A percentile compares a stretch with the other conserved stretches of the same genome.
These are phyloP conservation scores for Eudyptes chrysolophus DNA, from an alignment of 2,113 vertebrate genomes.

Conservation along the genomic window DNA sequence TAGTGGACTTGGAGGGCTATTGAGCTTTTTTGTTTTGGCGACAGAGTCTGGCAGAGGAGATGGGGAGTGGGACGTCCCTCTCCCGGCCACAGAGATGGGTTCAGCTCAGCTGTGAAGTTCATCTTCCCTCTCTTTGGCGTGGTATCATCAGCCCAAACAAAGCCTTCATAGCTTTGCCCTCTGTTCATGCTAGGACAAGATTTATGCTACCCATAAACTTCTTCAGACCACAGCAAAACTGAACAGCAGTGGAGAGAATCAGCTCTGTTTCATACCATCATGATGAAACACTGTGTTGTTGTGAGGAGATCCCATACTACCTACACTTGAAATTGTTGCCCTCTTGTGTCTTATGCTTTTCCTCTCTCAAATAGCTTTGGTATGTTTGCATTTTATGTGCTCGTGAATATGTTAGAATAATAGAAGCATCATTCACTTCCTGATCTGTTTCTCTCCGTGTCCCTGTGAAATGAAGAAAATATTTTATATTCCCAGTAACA, in stretches of 20 bases:
- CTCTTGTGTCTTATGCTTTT: background rate
- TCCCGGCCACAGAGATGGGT: accelerated
- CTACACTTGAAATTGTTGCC: background rate
- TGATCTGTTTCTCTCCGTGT: background rate
- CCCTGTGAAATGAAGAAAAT: background rate
- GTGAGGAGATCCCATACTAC: background rate
- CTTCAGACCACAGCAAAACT: background rate
- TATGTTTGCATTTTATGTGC: background rate
- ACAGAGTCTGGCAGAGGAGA: background rate
- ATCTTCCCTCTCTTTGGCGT: background rate
- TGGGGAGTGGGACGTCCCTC: background rate
- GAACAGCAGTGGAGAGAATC: background rate
- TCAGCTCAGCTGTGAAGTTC: background rate
- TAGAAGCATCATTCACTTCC: background rate
- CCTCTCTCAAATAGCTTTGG: background rate
- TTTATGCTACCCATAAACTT: background rate
- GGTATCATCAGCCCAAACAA: background rate
- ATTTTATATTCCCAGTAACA: background rate
- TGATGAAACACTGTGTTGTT: background rate
- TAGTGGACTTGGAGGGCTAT: background rate
- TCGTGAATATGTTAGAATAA: background rate
- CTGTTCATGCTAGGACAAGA: background rate
- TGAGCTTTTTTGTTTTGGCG: background rate
- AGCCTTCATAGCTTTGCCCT: background rate
- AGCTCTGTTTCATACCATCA: background rate